These are phyloP conservation scores for Glossophaga mutica DNA, from an alignment of 2,797 vertebrate genomes.

Conservation along the genomic window DNA sequence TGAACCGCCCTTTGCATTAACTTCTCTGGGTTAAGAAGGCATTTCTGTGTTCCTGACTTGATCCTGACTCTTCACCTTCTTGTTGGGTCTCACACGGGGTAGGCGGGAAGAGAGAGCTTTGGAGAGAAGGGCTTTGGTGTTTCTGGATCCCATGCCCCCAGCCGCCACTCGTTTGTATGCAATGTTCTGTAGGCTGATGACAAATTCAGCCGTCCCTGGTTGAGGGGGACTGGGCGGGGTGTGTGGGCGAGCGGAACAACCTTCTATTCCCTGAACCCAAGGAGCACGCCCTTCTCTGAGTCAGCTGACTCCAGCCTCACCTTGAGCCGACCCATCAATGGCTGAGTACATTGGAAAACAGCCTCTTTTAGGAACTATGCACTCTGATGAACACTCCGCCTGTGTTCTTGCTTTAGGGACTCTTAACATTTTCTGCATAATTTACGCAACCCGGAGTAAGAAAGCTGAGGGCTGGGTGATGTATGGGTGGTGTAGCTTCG, in stretches of 20 bases:
- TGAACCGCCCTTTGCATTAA: no score
- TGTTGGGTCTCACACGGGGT: background rate
- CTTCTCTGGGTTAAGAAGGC: background rate
- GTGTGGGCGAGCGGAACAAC: background rate
- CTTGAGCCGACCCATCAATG: background rate
- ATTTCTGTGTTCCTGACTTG: background rate
- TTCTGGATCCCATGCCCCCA: background rate
- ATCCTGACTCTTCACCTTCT: background rate
- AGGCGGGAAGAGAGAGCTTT: background rate
- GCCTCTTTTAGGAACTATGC: background rate
- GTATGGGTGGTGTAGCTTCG: no score
- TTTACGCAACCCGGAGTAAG: background rate
- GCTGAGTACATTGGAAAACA: background rate
- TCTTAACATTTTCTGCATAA: background rate
- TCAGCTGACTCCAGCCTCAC: background rate
- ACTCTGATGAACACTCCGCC: background rate
- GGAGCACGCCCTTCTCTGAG: fast-evolving
- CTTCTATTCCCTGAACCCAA: fast-evolving
- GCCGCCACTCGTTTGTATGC: background rate
- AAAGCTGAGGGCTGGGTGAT: background rate
- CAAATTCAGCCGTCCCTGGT: fast-evolving
- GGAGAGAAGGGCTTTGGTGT: background rate
- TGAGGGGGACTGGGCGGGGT: background rate
- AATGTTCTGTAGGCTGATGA: no score
- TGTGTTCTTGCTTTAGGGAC: no score